Conservation (phyloP, 2,888 invertebrate genomes). For the Drosophila mimetica region DNA sequence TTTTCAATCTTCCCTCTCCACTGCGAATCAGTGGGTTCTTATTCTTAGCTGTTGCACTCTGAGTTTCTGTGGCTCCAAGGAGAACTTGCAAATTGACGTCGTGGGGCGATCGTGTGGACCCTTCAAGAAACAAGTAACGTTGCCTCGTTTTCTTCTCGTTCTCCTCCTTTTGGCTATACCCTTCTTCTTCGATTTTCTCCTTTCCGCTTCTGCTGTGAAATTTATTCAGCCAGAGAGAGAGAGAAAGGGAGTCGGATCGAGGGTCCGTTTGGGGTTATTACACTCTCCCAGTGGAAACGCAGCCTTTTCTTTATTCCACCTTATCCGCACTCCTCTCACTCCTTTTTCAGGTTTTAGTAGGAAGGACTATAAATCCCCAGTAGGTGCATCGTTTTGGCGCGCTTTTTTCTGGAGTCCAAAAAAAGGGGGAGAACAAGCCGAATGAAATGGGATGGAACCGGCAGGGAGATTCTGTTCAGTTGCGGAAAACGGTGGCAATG, state of each 20-base stretch:
- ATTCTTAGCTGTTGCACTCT: slow-evolving; percentile 12
- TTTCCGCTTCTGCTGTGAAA: slow-evolving; percentile 42
- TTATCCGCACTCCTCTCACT: slow-evolving; percentile 15
- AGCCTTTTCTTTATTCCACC: slow-evolving; percentile 32
- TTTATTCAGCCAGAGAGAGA: slow-evolving; percentile 56
- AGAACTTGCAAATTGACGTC: slow-evolving; percentile 76
- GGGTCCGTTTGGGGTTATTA: slow-evolving; percentile 64
- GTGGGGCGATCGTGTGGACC: slow-evolving; percentile 68
- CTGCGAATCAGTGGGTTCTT: slow-evolving; percentile 21
- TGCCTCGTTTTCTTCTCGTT: slow-evolving; percentile 29
- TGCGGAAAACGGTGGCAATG: slow-evolving; percentile 10
- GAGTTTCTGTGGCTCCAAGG: slow-evolving; percentile 42
- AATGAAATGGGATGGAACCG: slow-evolving; percentile 6
- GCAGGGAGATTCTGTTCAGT: slow-evolving; percentile 2
- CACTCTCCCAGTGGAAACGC: slow-evolving; percentile 42
- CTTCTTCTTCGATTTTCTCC: slow-evolving; percentile 16
- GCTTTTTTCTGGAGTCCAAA: slow-evolving; percentile 40
- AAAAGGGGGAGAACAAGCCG: slow-evolving; percentile 2
- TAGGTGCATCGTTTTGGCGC: slow-evolving; percentile 53
- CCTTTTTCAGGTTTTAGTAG: slow-evolving; percentile 35
- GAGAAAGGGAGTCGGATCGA: slow-evolving; percentile 45
- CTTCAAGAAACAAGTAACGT: slow-evolving; percentile 66
- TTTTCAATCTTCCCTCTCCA: not conserved
- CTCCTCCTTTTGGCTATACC: slow-evolving; percentile 10
- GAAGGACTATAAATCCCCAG: slow-evolving; percentile 57